Evolutionary conservation across 2,113 vertebrate genomes (phyloP).

Genomic region (Ptilonorhynchus violaceus): DNA sequence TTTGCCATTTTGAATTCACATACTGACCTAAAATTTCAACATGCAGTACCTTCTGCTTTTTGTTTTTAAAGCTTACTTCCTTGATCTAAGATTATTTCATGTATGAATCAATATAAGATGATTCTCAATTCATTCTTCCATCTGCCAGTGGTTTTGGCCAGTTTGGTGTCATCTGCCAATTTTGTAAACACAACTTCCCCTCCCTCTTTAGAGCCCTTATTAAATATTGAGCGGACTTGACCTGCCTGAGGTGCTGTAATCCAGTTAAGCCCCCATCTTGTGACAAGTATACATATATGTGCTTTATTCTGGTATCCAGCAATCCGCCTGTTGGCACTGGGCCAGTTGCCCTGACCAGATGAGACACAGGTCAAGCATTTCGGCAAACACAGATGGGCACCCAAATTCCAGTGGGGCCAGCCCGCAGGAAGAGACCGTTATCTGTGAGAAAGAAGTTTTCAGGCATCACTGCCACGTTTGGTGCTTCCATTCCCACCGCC

Average conservation of each 20-base stretch:
- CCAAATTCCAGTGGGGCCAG: too few relatives aligned
- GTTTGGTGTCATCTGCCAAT: background rate
- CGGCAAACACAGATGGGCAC: background rate
- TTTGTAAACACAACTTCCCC: background rate
- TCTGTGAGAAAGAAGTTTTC: fast-evolving
- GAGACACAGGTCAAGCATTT: background rate
- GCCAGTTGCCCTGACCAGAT: background rate
- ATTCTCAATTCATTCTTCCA: background rate
- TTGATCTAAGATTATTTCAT: background rate
- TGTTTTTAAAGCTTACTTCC: background rate
- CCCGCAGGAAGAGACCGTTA: background rate
- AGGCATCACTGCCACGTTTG: fast-evolving
- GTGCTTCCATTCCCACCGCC: background rate
- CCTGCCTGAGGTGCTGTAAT: background rate
- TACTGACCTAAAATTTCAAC: background rate
- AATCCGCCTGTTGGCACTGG: background rate
- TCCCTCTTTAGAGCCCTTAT: background rate
- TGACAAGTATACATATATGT: too few relatives aligned
- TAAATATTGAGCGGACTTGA: background rate
- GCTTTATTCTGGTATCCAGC: background rate
- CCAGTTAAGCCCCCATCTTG: background rate
- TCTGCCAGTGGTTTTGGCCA: background rate
- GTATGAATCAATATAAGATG: background rate
- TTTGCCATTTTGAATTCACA: background rate
- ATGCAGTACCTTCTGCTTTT: background rate